phyloP scores from a whole-genome alignment of 2,113 vertebrate species.

The Nanger granti region DNA sequence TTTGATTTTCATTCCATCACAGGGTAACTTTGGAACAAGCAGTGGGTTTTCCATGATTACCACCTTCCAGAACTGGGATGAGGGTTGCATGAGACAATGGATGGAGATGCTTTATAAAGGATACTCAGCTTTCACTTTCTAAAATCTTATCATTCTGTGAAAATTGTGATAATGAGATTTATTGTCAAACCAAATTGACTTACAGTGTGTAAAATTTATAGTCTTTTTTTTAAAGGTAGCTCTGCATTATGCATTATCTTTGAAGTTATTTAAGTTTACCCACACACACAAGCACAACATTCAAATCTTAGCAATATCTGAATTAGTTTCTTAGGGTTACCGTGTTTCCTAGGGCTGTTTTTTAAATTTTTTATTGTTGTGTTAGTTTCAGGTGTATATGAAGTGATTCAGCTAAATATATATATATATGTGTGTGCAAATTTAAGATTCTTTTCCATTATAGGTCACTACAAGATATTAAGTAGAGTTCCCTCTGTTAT shows the following conservation, averaged over 20 bases:
- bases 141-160: not conserved
- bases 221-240: not conserved
- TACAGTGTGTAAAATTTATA: not conserved
- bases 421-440: not conserved
- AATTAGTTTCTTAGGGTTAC: not conserved
- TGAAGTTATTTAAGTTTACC: not conserved
- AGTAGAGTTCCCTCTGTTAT: not conserved
- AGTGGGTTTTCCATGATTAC: not conserved
- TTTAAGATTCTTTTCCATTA: not conserved
- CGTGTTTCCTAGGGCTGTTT: not conserved
- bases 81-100: not conserved
- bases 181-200: not conserved
- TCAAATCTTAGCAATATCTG: not conserved
- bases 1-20: not conserved
- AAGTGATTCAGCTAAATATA: not conserved
- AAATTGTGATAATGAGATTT: constrained; percentile 10
- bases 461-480: not conserved
- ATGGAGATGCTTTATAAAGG: not conserved
- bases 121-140: not conserved
- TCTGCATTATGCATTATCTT: not conserved
- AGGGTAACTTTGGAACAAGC: not conserved
- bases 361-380: not conserved
- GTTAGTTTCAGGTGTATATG: not conserved
- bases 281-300: not conserved
- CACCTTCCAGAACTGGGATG: not conserved